Evolutionary conservation across 1,140 invertebrate species (phyloP), one percentile per base, ranked within the genome.

Genomic region (Drosophila kepulauana): DNA sequence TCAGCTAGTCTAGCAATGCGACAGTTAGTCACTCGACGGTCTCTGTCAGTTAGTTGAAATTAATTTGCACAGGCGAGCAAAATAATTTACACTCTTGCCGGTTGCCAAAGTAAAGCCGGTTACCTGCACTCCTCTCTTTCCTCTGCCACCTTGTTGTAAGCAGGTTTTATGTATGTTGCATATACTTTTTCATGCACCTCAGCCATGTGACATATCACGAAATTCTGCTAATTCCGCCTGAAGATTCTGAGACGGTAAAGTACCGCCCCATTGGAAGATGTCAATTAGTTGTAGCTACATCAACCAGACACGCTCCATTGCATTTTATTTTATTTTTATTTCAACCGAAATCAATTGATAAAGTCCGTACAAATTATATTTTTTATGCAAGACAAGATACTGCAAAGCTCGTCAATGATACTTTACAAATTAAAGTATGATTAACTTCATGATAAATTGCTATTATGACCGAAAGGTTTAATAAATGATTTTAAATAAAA

Each of bases 201-300:
- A 48, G 84, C 71, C 79, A 78, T 71, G 84, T 87, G 84, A 87
- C 82, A 87, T 88, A 87, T 87, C 84, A 87, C 82, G 82, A 82
- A 88, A 78, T 80, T 74, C 73, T 74, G 82, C 73, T 79, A 87
- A 78, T 25, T 25, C 81, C 68, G 65, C 73, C 80, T 63, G 25
- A 48, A 38, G 43, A 52, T 46, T 11, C 45, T 49, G 46, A 59
- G 20, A 10, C 20, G 20, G 2, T 41, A 5, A 3, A 28, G 16
- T 25, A 8, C 38, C n/a, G 41, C n/a, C 20, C 10, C 65, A 75
- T 59, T 79, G 82, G 75, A 79, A 85, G 77, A 81, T 76, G 81
- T 82, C 81, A 82, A 82, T 82, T 82, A 84, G 77, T 77, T 82
- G 77, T 77, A 79, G 81, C 58, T 72, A 80, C 76, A 84, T 82